Conservation (phyloP, 2,797 vertebrate genomes). For the Anguilla obscura region DNA sequence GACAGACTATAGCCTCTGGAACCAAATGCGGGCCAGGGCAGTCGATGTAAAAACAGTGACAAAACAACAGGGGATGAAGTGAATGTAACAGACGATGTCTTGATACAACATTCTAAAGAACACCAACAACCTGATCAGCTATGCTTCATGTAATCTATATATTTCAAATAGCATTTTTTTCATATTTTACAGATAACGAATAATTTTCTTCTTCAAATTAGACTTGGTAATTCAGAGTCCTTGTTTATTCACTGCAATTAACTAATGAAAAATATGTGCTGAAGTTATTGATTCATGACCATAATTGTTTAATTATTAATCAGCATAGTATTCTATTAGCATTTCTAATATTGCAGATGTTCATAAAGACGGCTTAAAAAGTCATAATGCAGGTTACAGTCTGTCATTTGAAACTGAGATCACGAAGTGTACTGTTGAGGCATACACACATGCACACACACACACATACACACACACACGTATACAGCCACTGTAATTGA, state of each 20-base stretch:
- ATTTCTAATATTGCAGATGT: conserved; percentile 97
- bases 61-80: conserved; percentile 28
- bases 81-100: conserved; percentile 31
- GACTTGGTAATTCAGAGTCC: conserved; percentile 99
- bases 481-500: conserved; percentile 4
- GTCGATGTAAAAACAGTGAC: conserved; percentile 14
- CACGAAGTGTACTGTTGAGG: conserved; percentile 35
- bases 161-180: conserved; percentile 66
- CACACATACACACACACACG: not conserved
- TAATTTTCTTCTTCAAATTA: conserved; percentile 88
- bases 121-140: conserved; percentile 64
- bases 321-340: conserved; percentile 98
- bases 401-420: conserved; percentile 17
- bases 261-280: conserved; percentile 98
- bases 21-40: not conserved
- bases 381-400: conserved; percentile 64
- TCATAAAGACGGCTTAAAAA: conserved; percentile 80
- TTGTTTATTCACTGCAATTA: conserved; percentile 99
- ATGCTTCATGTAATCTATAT: conserved; percentile 63
- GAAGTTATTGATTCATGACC: conserved; percentile 99
- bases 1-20: not conserved
- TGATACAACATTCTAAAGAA: conserved; percentile 30
- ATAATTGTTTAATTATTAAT: conserved; percentile 99
- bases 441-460: not conserved
- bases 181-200: conserved; percentile 69